phyloP scores from a whole-genome alignment of 2,797 vertebrate species.

The Poecile montanus region DNA sequence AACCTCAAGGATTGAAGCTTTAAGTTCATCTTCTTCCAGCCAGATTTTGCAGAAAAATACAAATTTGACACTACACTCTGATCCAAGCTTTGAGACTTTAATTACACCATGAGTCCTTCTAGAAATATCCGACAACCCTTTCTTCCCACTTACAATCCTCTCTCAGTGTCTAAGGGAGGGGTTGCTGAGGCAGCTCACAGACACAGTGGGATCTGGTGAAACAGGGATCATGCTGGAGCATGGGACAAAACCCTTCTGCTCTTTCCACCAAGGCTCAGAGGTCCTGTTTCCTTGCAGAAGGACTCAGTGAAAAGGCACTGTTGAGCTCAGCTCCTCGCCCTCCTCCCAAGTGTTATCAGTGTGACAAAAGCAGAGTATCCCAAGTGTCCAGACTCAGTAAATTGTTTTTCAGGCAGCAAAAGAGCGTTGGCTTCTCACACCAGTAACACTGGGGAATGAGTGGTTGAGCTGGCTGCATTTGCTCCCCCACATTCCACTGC shows the following conservation, averaged over 20 bases:
- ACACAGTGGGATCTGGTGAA: too few relatives aligned
- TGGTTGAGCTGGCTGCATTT: neutral
- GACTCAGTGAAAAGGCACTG: neutral
- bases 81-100: neutral
- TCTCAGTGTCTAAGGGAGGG: neutral
- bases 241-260: neutral
- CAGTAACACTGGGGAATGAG: accelerated
- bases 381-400: neutral
- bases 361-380: neutral
- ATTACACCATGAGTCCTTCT: neutral
- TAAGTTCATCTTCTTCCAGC: neutral
- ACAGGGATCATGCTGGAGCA: accelerated
- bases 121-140: neutral
- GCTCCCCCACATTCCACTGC: neutral
- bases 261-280: neutral
- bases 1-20: neutral
- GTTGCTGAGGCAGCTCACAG: neutral
- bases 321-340: accelerated
- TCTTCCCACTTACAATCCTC: neutral
- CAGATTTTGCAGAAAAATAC: constrained; percentile 1
- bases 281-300: neutral
- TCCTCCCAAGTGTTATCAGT: accelerated
- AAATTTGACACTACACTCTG: neutral
- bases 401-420: neutral
- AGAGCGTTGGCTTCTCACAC: neutral